Base-by-base conservation (phyloP, 2,888 invertebrate species). In the Catonia carolina region DNA sequence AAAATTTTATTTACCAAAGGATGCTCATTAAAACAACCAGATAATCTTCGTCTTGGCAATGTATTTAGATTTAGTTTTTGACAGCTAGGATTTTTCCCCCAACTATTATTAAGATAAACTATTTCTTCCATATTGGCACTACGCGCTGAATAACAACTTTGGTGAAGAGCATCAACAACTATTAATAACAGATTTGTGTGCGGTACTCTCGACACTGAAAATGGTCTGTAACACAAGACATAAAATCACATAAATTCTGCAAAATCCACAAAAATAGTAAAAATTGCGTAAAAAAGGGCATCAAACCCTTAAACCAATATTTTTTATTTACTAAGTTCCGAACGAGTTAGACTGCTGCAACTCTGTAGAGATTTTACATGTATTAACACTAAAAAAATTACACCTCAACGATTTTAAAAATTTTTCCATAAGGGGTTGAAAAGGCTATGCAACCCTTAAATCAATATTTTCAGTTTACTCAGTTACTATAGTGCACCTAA, bases 161-260 rank as follows among this genome's bases (percentile, higher is more conserved):
- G 70, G 53, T 74, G 73, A 64, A 73, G 69, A 1, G 76, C 75
- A 67, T 87, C 79, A 3, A 90, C 81, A 12, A 88, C 85, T 47
- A 91, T 78, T 61, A 92, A 72, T 31, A 91, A 68, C 57, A 92
- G 74, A 74, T 92, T 92, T 18, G 89, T 89, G 66, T 85, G 80
- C 0, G 83, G 81, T 35, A 92, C 82, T 67, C 82, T 78, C 62
- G 86, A 80, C 1, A 87, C 80, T 71, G 82, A 84, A 70, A 84
- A 89, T 2, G 80, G 80, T 54, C 81, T 76, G 62, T 60, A 71
- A 69, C 37, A 50, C 39, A 41, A 33, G 18, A 39, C 17, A 5
- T 4, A 36, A 20, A 36, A 41, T 41, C 18, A 36, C 14, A 36
- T 15, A 2, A 36, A 2, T 36, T n/a, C 36, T 3, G 6, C 15